Evolutionary conservation across 2,797 vertebrate genomes (phyloP).

Genomic region (Poecilia gillii): DNA sequence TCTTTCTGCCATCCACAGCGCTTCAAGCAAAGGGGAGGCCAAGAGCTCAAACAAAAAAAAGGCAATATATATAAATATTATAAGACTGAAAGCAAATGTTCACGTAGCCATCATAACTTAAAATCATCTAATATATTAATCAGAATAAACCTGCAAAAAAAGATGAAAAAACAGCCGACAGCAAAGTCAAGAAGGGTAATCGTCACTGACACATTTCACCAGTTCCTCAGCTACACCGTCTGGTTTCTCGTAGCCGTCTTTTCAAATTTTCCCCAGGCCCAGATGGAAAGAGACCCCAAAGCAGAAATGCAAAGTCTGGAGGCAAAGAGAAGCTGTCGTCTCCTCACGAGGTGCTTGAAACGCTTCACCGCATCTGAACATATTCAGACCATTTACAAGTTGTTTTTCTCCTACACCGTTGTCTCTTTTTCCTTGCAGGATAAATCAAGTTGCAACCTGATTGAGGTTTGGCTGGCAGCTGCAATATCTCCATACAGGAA

Average conservation of each 20-base stretch:
- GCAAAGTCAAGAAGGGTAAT: slow-evolving; percentile 76
- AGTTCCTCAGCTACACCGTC: slow-evolving; percentile 4
- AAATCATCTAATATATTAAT: neutral
- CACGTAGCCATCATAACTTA: neutral
- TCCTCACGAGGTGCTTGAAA: slow-evolving; percentile 62
- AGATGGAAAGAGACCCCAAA: slow-evolving; percentile 56
- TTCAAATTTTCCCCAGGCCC: slow-evolving; percentile 41
- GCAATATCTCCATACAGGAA: neutral
- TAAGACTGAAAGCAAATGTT: neutral
- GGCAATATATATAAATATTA: slow-evolving; percentile 53
- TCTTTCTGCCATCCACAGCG: slow-evolving; percentile 15
- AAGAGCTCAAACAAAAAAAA: slow-evolving; percentile 77
- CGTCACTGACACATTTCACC: neutral
- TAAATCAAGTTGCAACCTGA: slow-evolving; percentile 20
- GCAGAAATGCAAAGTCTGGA: slow-evolving; percentile 54
- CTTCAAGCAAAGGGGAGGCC: slow-evolving; percentile 68
- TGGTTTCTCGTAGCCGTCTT: slow-evolving; percentile 17
- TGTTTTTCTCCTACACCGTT: neutral
- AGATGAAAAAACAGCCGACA: slow-evolving; percentile 62
- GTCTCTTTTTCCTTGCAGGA: slow-evolving; percentile 34
- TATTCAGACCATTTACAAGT: no score
- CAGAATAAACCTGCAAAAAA: slow-evolving; percentile 70
- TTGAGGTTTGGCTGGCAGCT: slow-evolving; percentile 61
- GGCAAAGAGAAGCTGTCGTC: slow-evolving; percentile 62
- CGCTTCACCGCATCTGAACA: neutral